A percentile compares a stretch with the other conserved stretches of the same genome.
Conservation (phyloP, 2,888 invertebrate genomes). For the Sesia apiformis region DNA sequence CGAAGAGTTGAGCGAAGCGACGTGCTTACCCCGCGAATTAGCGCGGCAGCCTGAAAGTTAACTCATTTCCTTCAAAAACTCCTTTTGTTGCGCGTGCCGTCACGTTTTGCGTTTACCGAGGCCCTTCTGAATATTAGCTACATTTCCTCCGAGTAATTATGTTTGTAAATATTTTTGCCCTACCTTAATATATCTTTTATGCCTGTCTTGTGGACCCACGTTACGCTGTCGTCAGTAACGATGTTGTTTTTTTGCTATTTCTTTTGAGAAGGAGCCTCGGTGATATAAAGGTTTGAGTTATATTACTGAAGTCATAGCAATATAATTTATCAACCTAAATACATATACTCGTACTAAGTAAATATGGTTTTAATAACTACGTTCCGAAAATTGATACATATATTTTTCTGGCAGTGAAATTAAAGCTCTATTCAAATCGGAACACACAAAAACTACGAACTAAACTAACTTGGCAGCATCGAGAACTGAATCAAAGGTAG, state of each 20-base stretch:
- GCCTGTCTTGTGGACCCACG: constrained; percentile 39
- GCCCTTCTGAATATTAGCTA: constrained; percentile 31
- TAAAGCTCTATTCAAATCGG: no score
- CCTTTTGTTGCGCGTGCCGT: constrained; percentile 32
- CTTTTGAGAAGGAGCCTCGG: not conserved
- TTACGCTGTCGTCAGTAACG: constrained; percentile 12
- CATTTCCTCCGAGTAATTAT: constrained; percentile 15
- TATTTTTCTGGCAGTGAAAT: no score
- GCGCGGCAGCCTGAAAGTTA: constrained; percentile 43
- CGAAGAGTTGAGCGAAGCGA: not conserved
- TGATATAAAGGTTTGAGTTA: not conserved
- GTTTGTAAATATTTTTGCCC: constrained; percentile 12
- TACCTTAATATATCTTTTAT: constrained; percentile 46
- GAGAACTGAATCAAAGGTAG: no score
- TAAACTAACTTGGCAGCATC: no score
- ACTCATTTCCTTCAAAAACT: constrained; percentile 61
- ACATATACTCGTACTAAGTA: no score
- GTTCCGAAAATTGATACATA: no score
- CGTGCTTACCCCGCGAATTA: constrained; percentile 5
- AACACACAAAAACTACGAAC: no score
- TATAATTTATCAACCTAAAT: no score
- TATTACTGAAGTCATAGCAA: no score
- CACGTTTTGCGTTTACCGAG: constrained; percentile 41
- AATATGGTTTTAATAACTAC: no score
- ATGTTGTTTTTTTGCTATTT: constrained; percentile 4